These are phyloP conservation scores for Mus spretus DNA, from an alignment of 2,797 vertebrate genomes.

Conservation along the genomic window DNA sequence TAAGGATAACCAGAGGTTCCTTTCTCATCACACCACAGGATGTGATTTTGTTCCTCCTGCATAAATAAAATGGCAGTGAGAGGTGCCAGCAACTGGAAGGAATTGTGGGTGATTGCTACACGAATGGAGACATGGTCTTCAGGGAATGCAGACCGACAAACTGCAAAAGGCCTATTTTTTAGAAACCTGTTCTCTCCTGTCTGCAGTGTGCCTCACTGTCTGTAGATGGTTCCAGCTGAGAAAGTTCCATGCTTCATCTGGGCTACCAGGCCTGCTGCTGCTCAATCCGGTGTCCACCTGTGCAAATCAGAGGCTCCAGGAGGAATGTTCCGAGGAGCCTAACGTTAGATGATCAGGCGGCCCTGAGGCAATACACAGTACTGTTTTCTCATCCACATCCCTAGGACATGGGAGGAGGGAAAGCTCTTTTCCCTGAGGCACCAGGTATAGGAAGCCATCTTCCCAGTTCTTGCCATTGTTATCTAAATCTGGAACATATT, in stretches of 20 bases:
- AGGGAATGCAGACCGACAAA: background rate
- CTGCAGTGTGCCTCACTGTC: background rate
- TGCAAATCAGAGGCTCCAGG: background rate
- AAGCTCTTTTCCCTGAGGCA: background rate
- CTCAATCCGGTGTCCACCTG: background rate
- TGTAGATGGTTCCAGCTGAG: background rate
- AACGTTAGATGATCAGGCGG: background rate
- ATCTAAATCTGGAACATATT: background rate
- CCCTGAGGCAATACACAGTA: background rate
- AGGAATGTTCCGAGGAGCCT: slow-evolving; percentile 12
- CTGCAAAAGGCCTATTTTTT: background rate
- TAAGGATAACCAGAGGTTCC: background rate
- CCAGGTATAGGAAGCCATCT: background rate
- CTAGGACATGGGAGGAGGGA: background rate
- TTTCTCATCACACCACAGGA: background rate
- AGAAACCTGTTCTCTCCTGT: background rate
- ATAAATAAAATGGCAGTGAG: background rate
- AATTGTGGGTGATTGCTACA: background rate
- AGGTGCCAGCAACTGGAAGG: background rate
- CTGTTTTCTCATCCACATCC: background rate
- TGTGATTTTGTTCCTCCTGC: background rate
- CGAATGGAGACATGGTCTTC: background rate
- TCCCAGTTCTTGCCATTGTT: background rate
- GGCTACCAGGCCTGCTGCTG: background rate
- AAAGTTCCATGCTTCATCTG: background rate